Evolutionary conservation across 2,797 vertebrate species (phyloP).

Genomic region (Falco columbarius): DNA sequence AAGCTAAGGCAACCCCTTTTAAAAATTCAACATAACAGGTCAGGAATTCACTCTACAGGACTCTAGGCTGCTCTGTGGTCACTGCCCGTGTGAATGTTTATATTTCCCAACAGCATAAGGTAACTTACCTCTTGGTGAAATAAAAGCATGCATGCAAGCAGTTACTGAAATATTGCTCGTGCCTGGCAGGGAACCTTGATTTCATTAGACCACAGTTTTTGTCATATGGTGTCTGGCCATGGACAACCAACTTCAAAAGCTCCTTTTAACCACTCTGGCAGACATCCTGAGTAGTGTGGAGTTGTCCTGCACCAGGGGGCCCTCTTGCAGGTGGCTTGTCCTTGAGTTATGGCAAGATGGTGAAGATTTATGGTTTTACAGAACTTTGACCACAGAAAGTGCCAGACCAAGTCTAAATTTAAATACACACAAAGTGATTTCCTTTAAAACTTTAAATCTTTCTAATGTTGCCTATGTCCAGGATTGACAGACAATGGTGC

Average conservation of each 20-base stretch:
- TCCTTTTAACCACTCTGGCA: not conserved
- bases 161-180: not conserved
- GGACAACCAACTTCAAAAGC: not conserved
- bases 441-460: not conserved
- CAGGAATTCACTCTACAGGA: not conserved
- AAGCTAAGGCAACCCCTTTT: not conserved
- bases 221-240: not conserved
- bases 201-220: not conserved
- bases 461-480: not conserved
- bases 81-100: not conserved
- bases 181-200: not conserved
- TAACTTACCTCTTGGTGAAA: not conserved
- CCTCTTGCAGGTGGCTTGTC: not conserved
- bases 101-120: not conserved
- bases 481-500: not conserved
- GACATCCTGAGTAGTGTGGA: not conserved
- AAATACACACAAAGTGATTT: not conserved
- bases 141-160: not conserved
- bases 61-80: not conserved
- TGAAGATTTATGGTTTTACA: not conserved
- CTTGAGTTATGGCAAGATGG: not conserved
- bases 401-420: not conserved
- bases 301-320: not conserved
- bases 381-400: not conserved
- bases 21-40: not conserved